A percentile compares a stretch with the other conserved stretches of the same genome.
Evolutionary conservation across 2,797 vertebrate genomes (phyloP).

Genomic region (Acrocephalus scirpaceus): DNA sequence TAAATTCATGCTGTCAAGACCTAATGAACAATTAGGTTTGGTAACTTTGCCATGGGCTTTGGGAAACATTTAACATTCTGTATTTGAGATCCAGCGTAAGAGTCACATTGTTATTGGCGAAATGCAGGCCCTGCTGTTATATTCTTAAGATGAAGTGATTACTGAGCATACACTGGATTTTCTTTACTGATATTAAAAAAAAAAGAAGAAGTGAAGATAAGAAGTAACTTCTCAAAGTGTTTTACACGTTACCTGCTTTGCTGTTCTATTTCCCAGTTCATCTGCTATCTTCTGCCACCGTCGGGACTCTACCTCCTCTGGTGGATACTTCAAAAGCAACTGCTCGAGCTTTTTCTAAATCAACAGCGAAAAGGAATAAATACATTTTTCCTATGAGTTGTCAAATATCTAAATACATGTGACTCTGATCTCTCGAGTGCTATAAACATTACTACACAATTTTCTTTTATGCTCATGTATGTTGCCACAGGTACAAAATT

Average conservation of each 20-base stretch:
- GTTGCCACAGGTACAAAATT: neutral
- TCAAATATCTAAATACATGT: neutral
- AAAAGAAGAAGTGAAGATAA: neutral
- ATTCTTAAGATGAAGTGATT: neutral
- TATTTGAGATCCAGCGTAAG: neutral
- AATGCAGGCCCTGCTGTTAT: neutral
- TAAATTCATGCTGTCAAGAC: neutral
- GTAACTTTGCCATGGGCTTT: neutral
- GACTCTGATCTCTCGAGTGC: neutral
- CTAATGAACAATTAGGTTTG: neutral
- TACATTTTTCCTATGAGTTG: neutral
- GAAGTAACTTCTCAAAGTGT: neutral
- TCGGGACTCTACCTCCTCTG: constrained; percentile 95
- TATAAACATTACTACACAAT: neutral
- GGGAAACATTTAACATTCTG: neutral
- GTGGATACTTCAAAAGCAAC: constrained; percentile 94
- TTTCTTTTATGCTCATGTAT: neutral
- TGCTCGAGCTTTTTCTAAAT: constrained; percentile 95
- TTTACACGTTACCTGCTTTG: constrained; percentile 88
- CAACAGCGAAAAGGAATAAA: neutral
- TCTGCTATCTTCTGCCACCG: constrained; percentile 99
- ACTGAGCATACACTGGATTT: neutral
- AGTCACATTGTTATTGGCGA: neutral
- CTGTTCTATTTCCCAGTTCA: constrained; percentile 94
- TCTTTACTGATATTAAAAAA: neutral